Base-by-base conservation (phyloP, 2,888 invertebrate species). In the Parnassius smintheus region DNA sequence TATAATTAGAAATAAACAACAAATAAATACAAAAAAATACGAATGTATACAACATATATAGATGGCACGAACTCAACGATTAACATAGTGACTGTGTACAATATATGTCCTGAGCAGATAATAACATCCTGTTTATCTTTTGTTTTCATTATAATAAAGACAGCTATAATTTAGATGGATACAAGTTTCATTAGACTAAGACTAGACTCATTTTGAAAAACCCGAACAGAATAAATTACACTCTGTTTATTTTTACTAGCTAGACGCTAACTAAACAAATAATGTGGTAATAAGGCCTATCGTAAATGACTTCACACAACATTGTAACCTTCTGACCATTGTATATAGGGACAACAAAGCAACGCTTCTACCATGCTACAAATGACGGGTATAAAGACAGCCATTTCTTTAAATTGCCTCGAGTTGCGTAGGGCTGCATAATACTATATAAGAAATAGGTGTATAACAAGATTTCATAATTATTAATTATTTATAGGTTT, bases 261-360 rank as follows among this genome's bases (percentile, higher is more conserved):
- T 46, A 18, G 53, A 2, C 35, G 9, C 11, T 41, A 48, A 52
- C 59, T 59, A 22, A 46, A 61, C 11, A 49, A 48, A 48, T 57
- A 62, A 48, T 56, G 22, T 12, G 11, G 58, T 62, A 62, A 62
- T 55, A 45, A 50, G 55, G 45, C 41, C 9, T 18, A 13, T 62
- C 22, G 50, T 54, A 55, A 62, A 55, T 45, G n/a, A 35, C 42
- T 59, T 59, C 55, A 55, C 60, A 66, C 73, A 73, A 80, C 81
- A 75, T 71, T 78, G 81, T 80, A 72, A 75, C 3, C 46, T 77
- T 72, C 75, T 59, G 52, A 53, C 68, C 69, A 73, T 81, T 82
- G 80, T 82, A 74, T 57, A 56, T 46, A 56, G 55, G 61, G 64
- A 66, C 56, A 65, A 74, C 73, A 75, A 75, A 73, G 75, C 73